Conservation (phyloP, 2,797 vertebrate genomes). For the Acrossocheilus wenchowensis region DNA sequence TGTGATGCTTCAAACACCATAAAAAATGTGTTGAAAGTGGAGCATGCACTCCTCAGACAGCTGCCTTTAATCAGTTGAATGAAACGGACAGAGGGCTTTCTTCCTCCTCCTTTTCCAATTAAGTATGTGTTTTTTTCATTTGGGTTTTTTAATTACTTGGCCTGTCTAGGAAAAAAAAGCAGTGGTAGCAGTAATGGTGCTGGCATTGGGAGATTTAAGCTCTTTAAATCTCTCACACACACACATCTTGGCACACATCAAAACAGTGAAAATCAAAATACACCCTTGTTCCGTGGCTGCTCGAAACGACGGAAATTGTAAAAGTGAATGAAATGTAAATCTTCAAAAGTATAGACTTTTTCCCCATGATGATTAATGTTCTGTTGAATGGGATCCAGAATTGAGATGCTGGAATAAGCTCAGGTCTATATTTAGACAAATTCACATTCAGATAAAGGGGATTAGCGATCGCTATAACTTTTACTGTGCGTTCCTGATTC, state of each 20-base stretch:
- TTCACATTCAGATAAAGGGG: neutral
- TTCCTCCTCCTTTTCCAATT: constrained; percentile 12
- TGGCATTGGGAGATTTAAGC: neutral
- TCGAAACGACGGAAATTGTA: neutral
- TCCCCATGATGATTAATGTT: constrained; percentile 11
- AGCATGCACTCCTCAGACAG: neutral
- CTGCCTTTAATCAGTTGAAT: constrained; percentile 35
- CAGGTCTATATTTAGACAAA: constrained; percentile 23
- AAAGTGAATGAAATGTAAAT: constrained; percentile 13
- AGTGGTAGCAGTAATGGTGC: neutral
- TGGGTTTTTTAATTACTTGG: constrained; percentile 35
- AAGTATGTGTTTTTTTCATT: neutral
- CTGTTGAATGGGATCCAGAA: neutral
- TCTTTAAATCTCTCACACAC: neutral
- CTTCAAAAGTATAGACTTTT: constrained; percentile 24
- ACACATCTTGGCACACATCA: constrained; percentile 2
- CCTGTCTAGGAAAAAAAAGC: constrained; percentile 9
- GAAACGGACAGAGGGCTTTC: constrained; percentile 10
- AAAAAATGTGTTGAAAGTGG: constrained; percentile 21
- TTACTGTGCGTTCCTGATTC: neutral
- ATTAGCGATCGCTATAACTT: neutral
- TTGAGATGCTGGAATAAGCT: constrained; percentile 20
- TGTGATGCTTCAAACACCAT: constrained; percentile 26
- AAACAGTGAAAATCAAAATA: constrained; percentile 4
- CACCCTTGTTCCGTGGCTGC: neutral